A percentile compares a stretch with the other conserved stretches of the same genome.
phyloP scores from a whole-genome alignment of 2,797 vertebrate genomes.

The Spheniscus humboldti region DNA sequence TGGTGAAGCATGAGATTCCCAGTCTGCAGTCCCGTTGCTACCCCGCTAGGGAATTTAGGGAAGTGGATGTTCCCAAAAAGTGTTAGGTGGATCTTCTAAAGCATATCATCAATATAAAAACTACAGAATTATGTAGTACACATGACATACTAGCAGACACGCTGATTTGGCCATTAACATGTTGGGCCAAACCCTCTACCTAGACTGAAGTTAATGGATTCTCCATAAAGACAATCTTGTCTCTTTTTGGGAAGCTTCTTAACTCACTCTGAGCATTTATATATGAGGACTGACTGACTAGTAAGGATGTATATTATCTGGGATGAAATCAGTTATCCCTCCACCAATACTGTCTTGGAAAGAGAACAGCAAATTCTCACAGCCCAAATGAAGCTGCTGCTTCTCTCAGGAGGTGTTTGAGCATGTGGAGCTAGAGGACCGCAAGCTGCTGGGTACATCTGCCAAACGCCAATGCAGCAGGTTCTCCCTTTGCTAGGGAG shows the following conservation, averaged over 20 bases:
- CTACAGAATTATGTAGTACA: not conserved
- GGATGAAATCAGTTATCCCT: not conserved
- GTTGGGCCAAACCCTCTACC: not conserved
- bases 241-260: not conserved
- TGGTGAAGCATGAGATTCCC: not conserved
- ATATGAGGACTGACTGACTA: not conserved
- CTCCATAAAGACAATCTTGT: not conserved
- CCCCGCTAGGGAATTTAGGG: not conserved
- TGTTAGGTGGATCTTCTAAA: not conserved
- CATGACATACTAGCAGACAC: not conserved
- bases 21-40: not conserved
- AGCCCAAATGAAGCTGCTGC: not conserved
- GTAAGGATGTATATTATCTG: not conserved
- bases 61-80: not conserved
- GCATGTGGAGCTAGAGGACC: not conserved
- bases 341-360: not conserved
- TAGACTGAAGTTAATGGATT: not conserved
- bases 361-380: not conserved
- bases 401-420: not conserved
- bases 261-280: not conserved
- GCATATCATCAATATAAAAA: not conserved
- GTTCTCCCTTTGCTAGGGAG: slow-evolving; percentile 9
- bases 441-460: not conserved
- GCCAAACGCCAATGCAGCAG: not conserved
- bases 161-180: not conserved